Evolutionary conservation across 1,140 invertebrate species (phyloP), one percentile per base, ranked within the genome.

Genomic region (Drosophila watanabei): DNA sequence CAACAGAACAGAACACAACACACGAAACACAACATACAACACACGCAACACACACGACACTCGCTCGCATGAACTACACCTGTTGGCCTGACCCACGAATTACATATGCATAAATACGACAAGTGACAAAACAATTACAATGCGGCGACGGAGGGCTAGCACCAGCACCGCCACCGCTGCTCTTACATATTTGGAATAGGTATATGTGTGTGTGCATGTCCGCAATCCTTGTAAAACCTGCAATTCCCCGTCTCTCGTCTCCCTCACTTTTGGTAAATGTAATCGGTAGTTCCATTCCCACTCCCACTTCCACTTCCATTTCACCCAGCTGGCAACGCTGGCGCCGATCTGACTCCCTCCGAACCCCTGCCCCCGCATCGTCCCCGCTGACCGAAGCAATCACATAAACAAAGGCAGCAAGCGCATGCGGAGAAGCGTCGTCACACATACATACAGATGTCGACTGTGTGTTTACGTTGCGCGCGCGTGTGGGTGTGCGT

Each of bases 151-250:
- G 16, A 45, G 64, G 58, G 64, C 52, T 62, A 24, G 45, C 20
- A 16, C 33, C 33, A 9, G 14, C 33, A 37, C 52, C 32, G 18
- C n/a, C 51, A 35, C 33, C 56, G 18, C 20, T 63, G 20, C 30
- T 32, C 20, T 28, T 63, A n/a, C 28, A 58, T 43, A n/a, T 58
- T 43, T 28, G 20, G 35, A 58, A 51, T 61, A 51, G 70, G 35
- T 72, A 58, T 30, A 20, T 37, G 45, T 72, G 66, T 73, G 54
- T 72, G 66, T 73, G 35, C 43, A 56, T 57, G 68, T 61, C 56
- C 68, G 20, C 51, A 30, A 60, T 59, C 30, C 43, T 73, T 43
- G 45, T 73, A 60, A n/a, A 43, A 32, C 64, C 28, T 37, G 39
- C 46, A 37, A 24, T 24, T 24, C 46, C 41, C 30, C 41, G 48